Percentiles rank a stretch among this genome's conserved stretches.
phyloP scores from a whole-genome alignment of 1,140 invertebrate genomes.

The Hyposmocoma kahamanoa region DNA sequence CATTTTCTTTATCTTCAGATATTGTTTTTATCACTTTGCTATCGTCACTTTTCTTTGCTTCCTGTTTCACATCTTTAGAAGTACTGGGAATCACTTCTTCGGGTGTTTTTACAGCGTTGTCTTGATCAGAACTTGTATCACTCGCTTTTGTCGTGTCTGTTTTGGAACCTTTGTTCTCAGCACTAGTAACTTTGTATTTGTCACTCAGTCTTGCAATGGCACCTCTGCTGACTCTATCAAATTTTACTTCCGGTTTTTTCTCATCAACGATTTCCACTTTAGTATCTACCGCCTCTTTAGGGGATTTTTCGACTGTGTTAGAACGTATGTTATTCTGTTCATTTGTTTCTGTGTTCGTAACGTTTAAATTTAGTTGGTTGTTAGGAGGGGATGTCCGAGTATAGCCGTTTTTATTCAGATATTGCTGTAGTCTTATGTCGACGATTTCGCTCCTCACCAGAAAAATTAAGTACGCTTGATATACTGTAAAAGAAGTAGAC shows the following conservation, averaged over 20 bases:
- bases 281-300: not conserved
- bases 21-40: too few relatives aligned
- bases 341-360: not conserved
- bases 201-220: not conserved
- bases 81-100: too few relatives aligned
- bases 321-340: not conserved
- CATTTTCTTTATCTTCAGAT: too few relatives aligned
- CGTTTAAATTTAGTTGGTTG: not conserved
- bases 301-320: not conserved
- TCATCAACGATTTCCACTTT: not conserved
- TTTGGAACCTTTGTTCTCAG: not conserved
- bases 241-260: not conserved
- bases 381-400: not conserved
- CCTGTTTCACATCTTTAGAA: too few relatives aligned
- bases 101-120: too few relatives aligned
- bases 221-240: not conserved
- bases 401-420: constrained; percentile 16
- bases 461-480: constrained; percentile 36
- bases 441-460: constrained; percentile 45
- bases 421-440: constrained; percentile 21
- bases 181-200: not conserved
- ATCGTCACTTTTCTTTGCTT: too few relatives aligned
- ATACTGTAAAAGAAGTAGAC: constrained; percentile 29
- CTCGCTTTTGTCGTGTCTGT: not conserved
- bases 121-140: too few relatives aligned